Evolutionary conservation across 2,888 invertebrate genomes (phyloP).

Genomic region (Noctua janthina): DNA sequence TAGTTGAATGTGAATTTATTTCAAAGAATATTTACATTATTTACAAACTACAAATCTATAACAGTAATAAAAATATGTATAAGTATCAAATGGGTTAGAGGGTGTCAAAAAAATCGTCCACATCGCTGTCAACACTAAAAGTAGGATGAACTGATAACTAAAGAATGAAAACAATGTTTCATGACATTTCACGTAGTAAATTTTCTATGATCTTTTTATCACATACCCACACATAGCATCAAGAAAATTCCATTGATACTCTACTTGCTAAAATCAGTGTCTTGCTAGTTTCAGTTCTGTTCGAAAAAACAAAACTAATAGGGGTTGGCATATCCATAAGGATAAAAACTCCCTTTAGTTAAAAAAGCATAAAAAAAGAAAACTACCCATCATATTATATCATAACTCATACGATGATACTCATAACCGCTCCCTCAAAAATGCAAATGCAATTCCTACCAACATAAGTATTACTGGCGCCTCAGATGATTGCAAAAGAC

Average conservation of each 20-base stretch:
- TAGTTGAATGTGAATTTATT: neutral
- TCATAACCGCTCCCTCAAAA: neutral
- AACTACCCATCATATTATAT: neutral
- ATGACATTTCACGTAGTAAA: neutral
- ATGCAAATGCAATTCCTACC: neutral
- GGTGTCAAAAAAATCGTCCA: no score
- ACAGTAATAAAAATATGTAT: no score
- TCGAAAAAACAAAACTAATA: neutral
- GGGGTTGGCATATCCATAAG: neutral
- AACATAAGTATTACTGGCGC: neutral
- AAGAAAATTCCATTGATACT: neutral
- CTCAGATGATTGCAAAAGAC: constrained; percentile 21
- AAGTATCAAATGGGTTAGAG: no score
- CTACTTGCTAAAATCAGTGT: neutral
- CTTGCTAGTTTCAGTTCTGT: neutral
- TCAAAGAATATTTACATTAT: no score
- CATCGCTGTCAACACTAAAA: no score
- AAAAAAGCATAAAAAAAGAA: neutral
- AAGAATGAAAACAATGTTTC: neutral
- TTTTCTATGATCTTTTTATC: neutral
- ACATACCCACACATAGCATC: neutral
- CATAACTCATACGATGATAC: neutral
- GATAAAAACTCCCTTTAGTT: neutral
- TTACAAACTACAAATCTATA: no score
- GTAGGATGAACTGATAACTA: neutral